Percentiles rank a stretch among this genome's conserved stretches.
Evolutionary conservation across 2,797 vertebrate genomes (phyloP).

Genomic region (Gadopsis bispinosus): DNA sequence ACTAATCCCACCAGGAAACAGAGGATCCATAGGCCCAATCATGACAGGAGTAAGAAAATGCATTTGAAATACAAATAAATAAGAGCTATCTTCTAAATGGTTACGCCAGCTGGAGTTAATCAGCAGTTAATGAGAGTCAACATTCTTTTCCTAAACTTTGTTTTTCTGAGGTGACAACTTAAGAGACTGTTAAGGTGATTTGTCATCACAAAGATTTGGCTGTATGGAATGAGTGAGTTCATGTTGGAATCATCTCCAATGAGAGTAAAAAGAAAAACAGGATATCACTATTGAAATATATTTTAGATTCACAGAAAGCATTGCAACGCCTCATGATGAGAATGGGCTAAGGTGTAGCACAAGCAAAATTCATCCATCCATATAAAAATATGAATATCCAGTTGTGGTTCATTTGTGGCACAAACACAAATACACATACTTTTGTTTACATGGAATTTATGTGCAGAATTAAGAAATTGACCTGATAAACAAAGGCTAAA

Average conservation of each 20-base stretch:
- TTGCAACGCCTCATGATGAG: background rate
- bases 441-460: too few relatives aligned
- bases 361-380: background rate
- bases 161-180: constrained; percentile 41
- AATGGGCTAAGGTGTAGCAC: background rate
- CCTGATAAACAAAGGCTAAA: too few relatives aligned
- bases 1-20: constrained; percentile 69
- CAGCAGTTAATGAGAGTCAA: constrained; percentile 45
- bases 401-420: background rate
- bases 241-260: background rate
- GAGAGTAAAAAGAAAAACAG: constrained; percentile 5
- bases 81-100: constrained; percentile 40
- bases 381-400: background rate
- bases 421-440: background rate
- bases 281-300: background rate
- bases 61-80: constrained; percentile 56
- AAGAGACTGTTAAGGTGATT: constrained; percentile 19
- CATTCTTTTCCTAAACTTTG: constrained; percentile 19
- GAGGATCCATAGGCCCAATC: constrained; percentile 49
- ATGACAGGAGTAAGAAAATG: constrained; percentile 57
- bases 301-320: constrained; percentile 3
- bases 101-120: constrained; percentile 58
- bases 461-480: too few relatives aligned
- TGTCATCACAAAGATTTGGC: constrained; percentile 15
- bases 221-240: constrained; percentile 31